Evolutionary conservation across 2,113 vertebrate genomes (phyloP), one percentile per base, ranked within the genome.

Genomic region (Cervus canadensis): DNA sequence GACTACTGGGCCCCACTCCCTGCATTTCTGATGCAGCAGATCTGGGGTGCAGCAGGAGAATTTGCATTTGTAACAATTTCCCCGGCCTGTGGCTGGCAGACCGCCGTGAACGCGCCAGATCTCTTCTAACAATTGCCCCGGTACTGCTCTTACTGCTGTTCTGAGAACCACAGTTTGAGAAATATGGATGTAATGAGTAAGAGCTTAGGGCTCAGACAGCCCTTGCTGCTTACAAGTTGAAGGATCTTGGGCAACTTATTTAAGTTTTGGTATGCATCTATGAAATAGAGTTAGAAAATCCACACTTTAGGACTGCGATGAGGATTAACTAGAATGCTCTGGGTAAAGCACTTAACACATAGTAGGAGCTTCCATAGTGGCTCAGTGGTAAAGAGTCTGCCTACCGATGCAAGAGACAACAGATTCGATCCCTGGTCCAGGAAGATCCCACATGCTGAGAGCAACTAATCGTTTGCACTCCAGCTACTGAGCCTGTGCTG

Each of bases 151-250:
- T 13, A 33, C 33, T 76, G 40, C 59, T 48, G 33, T 57, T 67
- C 64, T 48, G 43, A 57, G 43, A 59, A 43, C 30, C 13, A 14
- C 9, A 7, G 43, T 92, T 11, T 9, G 26, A 25, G 52, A 89
- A 81, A 0, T 0, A 0, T 0, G 4, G 30, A 6, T 17, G 30
- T 2, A 56, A 40, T 43, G 30, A 30, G 25, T 6, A 40, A 60
- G 17, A 60, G 25, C 10, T 48, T 43, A 40, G 85, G n/a, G 19
- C 7, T n/a, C 16, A 60, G 45, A 23, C 40, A n/a, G 16, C 15
- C 40, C 3, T 60, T 79, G 28, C 28, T 25, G 26, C 48, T 43
- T 87, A 6, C 23, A 45, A 60, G 43, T 8, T 86, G 33, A 84
- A 60, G 12, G 19, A 36, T 92, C 40, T 76, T 23, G 33, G 81